Evolutionary conservation across 2,888 invertebrate genomes (phyloP).

Genomic region (Pammene fasciana): DNA sequence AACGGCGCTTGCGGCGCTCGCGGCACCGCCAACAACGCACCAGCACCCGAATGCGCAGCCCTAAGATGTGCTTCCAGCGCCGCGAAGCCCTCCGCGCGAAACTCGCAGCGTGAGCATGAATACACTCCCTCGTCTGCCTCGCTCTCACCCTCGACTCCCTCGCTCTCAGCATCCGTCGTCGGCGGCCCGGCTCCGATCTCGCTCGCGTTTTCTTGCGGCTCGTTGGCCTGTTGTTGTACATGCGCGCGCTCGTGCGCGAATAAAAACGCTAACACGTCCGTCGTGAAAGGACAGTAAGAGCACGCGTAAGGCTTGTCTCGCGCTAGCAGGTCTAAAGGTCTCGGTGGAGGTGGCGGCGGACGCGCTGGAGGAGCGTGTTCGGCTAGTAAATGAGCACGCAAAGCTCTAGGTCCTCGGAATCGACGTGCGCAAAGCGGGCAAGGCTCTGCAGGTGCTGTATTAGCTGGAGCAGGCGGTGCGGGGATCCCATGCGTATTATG

Average conservation of each 20-base stretch:
- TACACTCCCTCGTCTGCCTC: conserved; percentile 64
- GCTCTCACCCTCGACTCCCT: conserved; percentile 71
- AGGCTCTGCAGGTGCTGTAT: conserved; percentile 75
- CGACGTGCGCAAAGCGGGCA: conserved; percentile 94
- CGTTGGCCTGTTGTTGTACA: conserved; percentile 70
- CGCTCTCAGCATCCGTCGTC: conserved; percentile 51
- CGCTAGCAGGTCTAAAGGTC: conserved; percentile 83
- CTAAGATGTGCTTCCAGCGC: conserved; percentile 79
- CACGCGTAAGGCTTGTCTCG: conserved; percentile 92
- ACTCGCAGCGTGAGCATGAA: conserved; percentile 78
- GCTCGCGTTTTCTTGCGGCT: conserved; percentile 53
- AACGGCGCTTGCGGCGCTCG: conserved; percentile 87
- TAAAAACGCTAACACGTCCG: conserved; percentile 93
- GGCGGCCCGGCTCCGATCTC: conserved; percentile 53
- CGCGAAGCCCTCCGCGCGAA: conserved; percentile 76
- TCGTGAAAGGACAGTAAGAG: conserved; percentile 94
- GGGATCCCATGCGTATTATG: conserved; percentile 98
- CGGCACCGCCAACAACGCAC: conserved; percentile 80
- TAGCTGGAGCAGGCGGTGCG: conserved; percentile 88
- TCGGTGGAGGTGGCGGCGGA: conserved; percentile 71
- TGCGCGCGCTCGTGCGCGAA: conserved; percentile 97
- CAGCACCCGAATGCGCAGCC: conserved; percentile 77
- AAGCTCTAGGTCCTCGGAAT: conserved; percentile 94
- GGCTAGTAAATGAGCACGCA: conserved; percentile 92
- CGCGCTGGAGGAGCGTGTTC: conserved; percentile 89